These are phyloP conservation scores for Neolamprologus ventralis DNA, from an alignment of 2,113 vertebrate genomes.

Conservation along the genomic window DNA sequence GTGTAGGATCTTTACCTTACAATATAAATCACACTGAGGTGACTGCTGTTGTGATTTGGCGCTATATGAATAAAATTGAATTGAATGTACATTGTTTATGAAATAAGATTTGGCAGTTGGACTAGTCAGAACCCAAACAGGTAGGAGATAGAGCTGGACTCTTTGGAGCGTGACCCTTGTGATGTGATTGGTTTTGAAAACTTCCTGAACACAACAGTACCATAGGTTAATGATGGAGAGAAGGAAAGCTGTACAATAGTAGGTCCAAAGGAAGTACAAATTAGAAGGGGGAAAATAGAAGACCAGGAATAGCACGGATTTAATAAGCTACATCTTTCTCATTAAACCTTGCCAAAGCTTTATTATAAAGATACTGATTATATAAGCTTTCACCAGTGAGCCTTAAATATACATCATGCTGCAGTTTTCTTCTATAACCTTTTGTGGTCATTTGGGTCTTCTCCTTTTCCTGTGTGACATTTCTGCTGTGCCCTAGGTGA, in stretches of 20 bases:
- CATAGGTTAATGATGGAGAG: neutral
- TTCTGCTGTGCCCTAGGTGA: slow-evolving; percentile 75
- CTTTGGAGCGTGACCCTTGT: neutral
- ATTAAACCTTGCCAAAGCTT: neutral
- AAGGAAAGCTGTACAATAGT: neutral
- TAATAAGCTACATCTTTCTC: neutral
- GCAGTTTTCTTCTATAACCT: neutral
- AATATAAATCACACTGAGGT: neutral
- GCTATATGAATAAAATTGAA: neutral
- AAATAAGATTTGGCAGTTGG: neutral
- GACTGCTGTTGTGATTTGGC: neutral
- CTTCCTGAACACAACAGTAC: neutral
- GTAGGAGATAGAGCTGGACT: neutral
- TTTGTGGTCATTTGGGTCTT: neutral
- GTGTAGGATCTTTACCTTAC: neutral
- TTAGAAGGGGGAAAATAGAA: neutral
- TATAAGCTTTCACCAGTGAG: neutral
- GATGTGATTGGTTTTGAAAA: neutral
- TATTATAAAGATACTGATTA: neutral
- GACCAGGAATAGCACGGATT: neutral
- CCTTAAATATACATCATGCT: neutral
- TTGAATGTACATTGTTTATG: neutral
- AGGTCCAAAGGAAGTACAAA: neutral
- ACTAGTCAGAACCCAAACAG: neutral
- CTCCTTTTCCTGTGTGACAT: neutral